A percentile compares a stretch with the other conserved stretches of the same genome.
Evolutionary conservation across 53 echinoderm and acorn worm genomes (phyloP).

Genomic region (Holothuria leucospilota): DNA sequence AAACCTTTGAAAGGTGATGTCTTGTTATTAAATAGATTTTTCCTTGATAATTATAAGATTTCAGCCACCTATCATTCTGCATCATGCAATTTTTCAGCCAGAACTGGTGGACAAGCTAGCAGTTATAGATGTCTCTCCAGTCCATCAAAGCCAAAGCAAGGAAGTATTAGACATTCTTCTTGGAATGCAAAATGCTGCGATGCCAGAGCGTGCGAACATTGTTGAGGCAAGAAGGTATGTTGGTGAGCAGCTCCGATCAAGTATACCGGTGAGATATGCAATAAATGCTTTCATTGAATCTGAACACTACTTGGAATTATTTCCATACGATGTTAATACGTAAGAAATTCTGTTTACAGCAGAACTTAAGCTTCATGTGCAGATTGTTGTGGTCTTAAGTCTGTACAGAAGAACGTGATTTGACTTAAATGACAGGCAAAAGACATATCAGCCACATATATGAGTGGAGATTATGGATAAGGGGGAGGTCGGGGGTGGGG

Average conservation of each 20-base stretch:
- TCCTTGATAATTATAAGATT: too few relatives aligned
- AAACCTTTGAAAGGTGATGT: not conserved
- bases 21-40: not conserved
- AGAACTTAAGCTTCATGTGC: too few relatives aligned
- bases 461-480: too few relatives aligned
- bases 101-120: slow-evolving; percentile 81
- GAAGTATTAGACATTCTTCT: slow-evolving; percentile 58
- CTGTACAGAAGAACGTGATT: too few relatives aligned
- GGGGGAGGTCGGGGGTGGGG: too few relatives aligned
- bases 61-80: too few relatives aligned
- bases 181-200: slow-evolving; percentile 70
- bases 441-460: too few relatives aligned
- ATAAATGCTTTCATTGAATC: not conserved
- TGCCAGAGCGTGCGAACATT: slow-evolving; percentile 60
- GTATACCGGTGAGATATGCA: slow-evolving; percentile 73
- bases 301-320: too few relatives aligned
- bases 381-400: too few relatives aligned
- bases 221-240: slow-evolving; percentile 61
- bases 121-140: slow-evolving; percentile 79
- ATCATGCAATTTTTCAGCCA: slow-evolving; percentile 60
- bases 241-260: slow-evolving; percentile 60
- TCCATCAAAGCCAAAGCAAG: not conserved
- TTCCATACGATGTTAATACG: too few relatives aligned
- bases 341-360: too few relatives aligned
- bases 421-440: too few relatives aligned